Evolutionary conservation across 2,797 vertebrate species (phyloP).

Genomic region (Carapus acus): DNA sequence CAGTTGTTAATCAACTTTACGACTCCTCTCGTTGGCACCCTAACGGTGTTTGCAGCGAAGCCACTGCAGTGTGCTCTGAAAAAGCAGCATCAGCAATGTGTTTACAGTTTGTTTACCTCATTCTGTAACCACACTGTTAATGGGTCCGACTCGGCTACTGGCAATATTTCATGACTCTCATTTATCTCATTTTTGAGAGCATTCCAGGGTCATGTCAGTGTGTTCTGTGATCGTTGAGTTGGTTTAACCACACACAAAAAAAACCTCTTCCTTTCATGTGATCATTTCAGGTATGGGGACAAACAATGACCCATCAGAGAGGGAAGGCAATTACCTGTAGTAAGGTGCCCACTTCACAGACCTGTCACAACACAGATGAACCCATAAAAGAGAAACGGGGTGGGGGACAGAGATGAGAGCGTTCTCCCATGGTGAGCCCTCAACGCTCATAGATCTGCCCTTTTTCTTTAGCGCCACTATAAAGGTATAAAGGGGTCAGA

Average conservation of each 20-base stretch:
- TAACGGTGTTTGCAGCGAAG: slow-evolving; percentile 54
- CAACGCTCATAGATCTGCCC: slow-evolving; percentile 51
- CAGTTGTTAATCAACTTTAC: slow-evolving; percentile 71
- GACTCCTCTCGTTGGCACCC: slow-evolving; percentile 53
- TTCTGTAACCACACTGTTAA: slow-evolving; percentile 23
- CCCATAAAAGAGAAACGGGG: slow-evolving; percentile 49
- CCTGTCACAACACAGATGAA: slow-evolving; percentile 67
- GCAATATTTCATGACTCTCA: not conserved
- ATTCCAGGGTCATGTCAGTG: too few species aligned
- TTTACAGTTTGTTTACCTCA: slow-evolving; percentile 42
- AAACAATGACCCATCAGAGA: slow-evolving; percentile 59
- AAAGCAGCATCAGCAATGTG: slow-evolving; percentile 50
- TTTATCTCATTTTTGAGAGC: not conserved
- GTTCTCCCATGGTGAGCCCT: slow-evolving; percentile 60
- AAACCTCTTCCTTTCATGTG: slow-evolving; percentile 30
- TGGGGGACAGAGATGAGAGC: slow-evolving; percentile 43
- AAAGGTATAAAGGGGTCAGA: slow-evolving; percentile 60
- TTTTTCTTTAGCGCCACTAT: slow-evolving; percentile 53
- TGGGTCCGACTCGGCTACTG: slow-evolving; percentile 4
- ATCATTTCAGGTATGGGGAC: slow-evolving; percentile 43
- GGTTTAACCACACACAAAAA: slow-evolving; percentile 6
- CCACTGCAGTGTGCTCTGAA: slow-evolving; percentile 39
- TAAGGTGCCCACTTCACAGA: slow-evolving; percentile 64
- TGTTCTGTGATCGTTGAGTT: not conserved
- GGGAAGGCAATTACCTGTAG: slow-evolving; percentile 58